Base-by-base conservation (phyloP, 1,140 invertebrate genomes). In the Drosophila nikananu region DNA sequence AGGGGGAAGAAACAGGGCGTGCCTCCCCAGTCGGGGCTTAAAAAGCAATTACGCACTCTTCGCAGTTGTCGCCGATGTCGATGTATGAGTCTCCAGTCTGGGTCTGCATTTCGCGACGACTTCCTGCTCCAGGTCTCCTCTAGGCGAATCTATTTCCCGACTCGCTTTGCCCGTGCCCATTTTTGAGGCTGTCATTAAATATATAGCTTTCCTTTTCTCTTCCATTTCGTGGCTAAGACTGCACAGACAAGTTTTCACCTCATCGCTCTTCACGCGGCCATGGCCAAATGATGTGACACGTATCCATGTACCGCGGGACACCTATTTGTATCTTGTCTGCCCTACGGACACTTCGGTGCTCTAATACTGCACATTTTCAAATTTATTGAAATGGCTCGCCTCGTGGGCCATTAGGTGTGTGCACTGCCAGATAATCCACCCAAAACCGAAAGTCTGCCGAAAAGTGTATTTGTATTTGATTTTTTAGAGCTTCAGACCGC, bases 21-120 rank as follows among this genome's bases (percentile, higher is more conserved):
- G 76, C 32, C 81, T 63, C 44, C 6, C 21, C 17, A 77, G 60
- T 71, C 55, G 21, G 49, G 79, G 79, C 79, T 81, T 75, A 62
- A 75, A 82, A 83, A 80, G 76, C 81, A 83, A 83, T 83, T 83
- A 83, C 80, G 80, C 80, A 83, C 81, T 83, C 64, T 65, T 80
- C 70, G 64, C 58, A 63, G 80, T 83, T 83, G 81, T 83, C 68
- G 64, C 60, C 81, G 71, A 51, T 75, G 76, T 66, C 68, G 61
- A 48, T 77, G 66, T 64, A 21, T 58, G 77, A 54, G 77, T 52
- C 54, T 37, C 46, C n/a, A 64, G 60, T 67, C 23, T 37, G 49
- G 27, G 64, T 70, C 72, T 75, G 72, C 49, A 57, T 63, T 74
- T 41, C 15, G 27, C 49, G 23, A 57, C 39, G 55, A 77, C 74